These are phyloP conservation scores for Glaucidium brasilianum DNA, from an alignment of 2,113 vertebrate genomes.

Conservation along the genomic window DNA sequence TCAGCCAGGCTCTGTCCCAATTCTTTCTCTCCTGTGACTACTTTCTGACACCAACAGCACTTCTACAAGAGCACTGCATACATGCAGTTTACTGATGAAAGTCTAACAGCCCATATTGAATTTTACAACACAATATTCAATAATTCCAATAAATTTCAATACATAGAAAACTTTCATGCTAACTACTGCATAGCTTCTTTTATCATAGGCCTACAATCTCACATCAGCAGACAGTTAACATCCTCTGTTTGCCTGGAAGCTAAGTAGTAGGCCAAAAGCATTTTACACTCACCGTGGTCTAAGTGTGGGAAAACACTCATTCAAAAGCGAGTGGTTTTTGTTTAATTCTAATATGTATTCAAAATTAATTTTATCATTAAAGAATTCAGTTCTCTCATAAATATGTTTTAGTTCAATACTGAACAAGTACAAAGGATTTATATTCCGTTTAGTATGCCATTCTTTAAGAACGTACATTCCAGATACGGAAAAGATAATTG, in stretches of 20 bases:
- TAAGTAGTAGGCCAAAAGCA: not conserved
- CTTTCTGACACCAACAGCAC: not conserved
- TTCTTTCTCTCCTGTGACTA: not conserved
- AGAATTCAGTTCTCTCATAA: not conserved
- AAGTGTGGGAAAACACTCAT: not conserved
- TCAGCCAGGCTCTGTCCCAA: not conserved
- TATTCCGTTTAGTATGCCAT: not conserved
- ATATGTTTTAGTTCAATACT: not conserved
- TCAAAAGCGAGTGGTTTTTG: not conserved
- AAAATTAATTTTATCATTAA: not conserved
- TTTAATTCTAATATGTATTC: not conserved
- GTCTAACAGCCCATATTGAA: not conserved
- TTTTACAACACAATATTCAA: not conserved
- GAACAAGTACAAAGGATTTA: not conserved
- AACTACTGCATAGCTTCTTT: not conserved
- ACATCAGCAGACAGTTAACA: not conserved
- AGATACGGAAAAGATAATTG: not conserved
- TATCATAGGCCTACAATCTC: not conserved
- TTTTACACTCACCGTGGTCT: not conserved
- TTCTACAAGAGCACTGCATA: not conserved
- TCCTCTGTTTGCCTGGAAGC: not conserved
- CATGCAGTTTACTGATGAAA: not conserved
- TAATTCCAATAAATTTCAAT: not conserved
- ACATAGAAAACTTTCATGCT: not conserved
- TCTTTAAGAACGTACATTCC: not conserved